Conservation (phyloP, 64 coral and sea anemone species). For the Dendronephthya gigantea region DNA sequence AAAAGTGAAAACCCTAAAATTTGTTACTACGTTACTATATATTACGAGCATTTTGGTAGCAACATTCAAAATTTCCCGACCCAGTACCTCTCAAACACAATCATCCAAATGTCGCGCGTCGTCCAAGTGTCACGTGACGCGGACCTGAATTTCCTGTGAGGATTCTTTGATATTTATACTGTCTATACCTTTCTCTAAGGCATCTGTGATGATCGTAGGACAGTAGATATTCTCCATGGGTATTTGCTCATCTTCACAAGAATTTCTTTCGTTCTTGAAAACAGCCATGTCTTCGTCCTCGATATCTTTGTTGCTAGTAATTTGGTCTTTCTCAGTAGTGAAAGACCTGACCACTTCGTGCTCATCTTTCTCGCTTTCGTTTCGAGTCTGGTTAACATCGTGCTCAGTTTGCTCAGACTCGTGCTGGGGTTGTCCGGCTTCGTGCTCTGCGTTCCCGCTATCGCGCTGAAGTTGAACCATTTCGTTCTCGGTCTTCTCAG, state of each 20-base stretch:
- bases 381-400: neutral
- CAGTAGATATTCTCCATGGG: neutral
- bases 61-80: neutral
- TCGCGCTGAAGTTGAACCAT: neutral
- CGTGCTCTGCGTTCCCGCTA: neutral
- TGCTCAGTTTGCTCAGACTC: neutral
- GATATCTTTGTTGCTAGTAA: neutral
- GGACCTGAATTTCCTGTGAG: neutral
- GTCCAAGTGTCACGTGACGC: neutral
- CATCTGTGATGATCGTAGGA: neutral
- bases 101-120: neutral
- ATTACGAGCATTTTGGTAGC: neutral
- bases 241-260: neutral
- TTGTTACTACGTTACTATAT: neutral
- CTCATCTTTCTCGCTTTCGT: neutral
- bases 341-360: neutral
- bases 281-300: neutral
- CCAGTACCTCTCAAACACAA: neutral
- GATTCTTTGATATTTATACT: neutral
- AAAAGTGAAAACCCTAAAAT: too few relatives aligned
- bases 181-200: neutral
- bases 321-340: neutral
- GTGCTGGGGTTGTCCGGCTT: neutral
- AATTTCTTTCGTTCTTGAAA: neutral
- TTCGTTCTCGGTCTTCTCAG: neutral